Conservation (phyloP, 2,113 vertebrate species). For the Macaca nemestrina region DNA sequence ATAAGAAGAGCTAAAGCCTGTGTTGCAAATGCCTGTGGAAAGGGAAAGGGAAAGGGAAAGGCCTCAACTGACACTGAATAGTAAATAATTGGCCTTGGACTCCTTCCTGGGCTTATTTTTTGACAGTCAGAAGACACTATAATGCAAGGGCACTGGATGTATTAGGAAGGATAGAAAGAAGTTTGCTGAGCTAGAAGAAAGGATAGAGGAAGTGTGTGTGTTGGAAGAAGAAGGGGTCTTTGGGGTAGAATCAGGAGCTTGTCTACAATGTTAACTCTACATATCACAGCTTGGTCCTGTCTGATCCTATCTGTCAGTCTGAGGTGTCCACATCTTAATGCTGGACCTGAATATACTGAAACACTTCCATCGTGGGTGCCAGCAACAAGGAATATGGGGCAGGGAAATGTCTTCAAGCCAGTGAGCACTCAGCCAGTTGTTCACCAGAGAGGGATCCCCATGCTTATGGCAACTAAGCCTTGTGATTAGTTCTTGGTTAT, state of each 20-base stretch:
- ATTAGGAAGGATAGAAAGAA: background rate
- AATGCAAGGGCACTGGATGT: background rate
- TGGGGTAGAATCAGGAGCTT: background rate
- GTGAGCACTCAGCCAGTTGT: background rate
- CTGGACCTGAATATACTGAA: background rate
- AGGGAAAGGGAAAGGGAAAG: background rate
- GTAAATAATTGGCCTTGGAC: background rate
- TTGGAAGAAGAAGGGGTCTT: no score
- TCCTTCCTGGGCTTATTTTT: background rate
- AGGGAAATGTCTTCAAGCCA: background rate
- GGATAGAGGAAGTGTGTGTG: background rate
- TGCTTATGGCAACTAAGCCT: background rate
- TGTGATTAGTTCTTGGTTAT: background rate
- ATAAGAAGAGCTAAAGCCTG: background rate
- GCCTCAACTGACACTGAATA: background rate
- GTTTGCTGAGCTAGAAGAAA: background rate
- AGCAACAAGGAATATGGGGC: background rate
- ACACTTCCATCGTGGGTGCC: background rate
- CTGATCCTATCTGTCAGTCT: background rate
- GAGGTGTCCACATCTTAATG: background rate
- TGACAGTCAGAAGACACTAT: background rate
- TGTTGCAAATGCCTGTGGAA: background rate
- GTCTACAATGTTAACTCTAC: background rate
- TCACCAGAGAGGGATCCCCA: background rate
- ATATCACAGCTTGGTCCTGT: background rate